A percentile compares a stretch with the other conserved stretches of the same genome.
Evolutionary conservation across 1,140 invertebrate genomes (phyloP).

Genomic region (Camponotus floridanus): DNA sequence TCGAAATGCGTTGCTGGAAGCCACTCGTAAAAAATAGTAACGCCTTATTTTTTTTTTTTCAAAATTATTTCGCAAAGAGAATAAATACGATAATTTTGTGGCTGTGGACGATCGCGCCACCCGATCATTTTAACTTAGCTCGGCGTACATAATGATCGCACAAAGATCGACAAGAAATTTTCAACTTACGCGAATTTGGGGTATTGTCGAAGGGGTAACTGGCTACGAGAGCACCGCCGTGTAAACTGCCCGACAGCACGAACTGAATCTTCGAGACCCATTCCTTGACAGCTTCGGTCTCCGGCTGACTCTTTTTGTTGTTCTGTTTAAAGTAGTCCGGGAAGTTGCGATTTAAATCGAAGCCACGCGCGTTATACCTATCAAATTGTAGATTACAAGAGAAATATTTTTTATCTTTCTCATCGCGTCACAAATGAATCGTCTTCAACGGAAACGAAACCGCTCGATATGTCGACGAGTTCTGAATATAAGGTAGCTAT

Average conservation of each 20-base stretch:
- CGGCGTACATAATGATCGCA: neutral
- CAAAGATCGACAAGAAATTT: neutral
- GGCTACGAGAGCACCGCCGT: constrained; percentile 96
- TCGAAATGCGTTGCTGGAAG: neutral
- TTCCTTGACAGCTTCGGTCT: constrained; percentile 97
- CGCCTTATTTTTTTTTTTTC: neutral
- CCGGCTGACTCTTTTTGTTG: constrained; percentile 94
- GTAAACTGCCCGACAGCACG: constrained; percentile 95
- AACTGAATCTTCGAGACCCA: constrained; percentile 97
- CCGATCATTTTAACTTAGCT: constrained; percentile 8
- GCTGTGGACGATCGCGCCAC: no score
- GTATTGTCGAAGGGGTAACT: constrained; percentile 98
- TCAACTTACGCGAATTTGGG: constrained; percentile 94
- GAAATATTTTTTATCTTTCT: neutral
- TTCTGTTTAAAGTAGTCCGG: constrained; percentile 97
- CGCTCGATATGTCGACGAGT: neutral
- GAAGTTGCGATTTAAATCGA: constrained; percentile 96
- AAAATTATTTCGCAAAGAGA: neutral
- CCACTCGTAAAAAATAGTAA: constrained; percentile 8
- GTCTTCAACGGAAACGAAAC: constrained; percentile 2
- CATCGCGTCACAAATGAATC: neutral
- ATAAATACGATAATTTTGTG: neutral
- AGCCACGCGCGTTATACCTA: constrained; percentile 95
- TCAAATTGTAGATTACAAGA: constrained; percentile 42
- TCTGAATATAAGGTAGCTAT: no score